Percentiles rank a stretch among this genome's conserved stretches.
Conservation (phyloP, 2,113 vertebrate species). For the Notechis scutatus region DNA sequence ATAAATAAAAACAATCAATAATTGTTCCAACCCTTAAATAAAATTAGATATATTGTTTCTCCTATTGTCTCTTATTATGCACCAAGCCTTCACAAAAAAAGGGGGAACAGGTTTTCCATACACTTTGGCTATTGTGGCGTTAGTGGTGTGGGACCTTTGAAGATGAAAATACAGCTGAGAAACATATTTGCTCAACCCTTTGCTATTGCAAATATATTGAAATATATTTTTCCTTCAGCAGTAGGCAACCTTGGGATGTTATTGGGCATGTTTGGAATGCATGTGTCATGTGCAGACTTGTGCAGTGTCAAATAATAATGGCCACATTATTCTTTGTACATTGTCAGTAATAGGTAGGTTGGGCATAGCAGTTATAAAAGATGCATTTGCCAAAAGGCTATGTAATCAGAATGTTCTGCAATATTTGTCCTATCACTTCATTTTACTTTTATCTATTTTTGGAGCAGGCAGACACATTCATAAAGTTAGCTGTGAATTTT, state of each 20-base stretch:
- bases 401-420: not conserved
- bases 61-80: not conserved
- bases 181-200: not conserved
- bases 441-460: not conserved
- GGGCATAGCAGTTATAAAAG: not conserved
- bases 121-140: not conserved
- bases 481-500: not conserved
- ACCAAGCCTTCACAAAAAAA: not conserved
- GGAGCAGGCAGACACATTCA: not conserved
- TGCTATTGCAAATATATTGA: not conserved
- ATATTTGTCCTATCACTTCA: not conserved
- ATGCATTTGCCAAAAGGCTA: not conserved
- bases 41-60: not conserved
- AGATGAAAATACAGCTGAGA: not conserved
- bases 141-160: not conserved
- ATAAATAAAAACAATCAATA: not conserved
- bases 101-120: not conserved
- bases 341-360: not conserved
- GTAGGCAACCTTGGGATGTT: not conserved
- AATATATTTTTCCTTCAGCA: not conserved
- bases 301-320: not conserved
- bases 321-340: not conserved
- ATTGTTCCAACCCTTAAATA: not conserved
- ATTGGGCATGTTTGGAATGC: not conserved
- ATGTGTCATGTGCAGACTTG: not conserved